Evolutionary conservation across 1,140 invertebrate species (phyloP), one percentile per base, ranked within the genome.

Genomic region (Conus ventricosus): DNA sequence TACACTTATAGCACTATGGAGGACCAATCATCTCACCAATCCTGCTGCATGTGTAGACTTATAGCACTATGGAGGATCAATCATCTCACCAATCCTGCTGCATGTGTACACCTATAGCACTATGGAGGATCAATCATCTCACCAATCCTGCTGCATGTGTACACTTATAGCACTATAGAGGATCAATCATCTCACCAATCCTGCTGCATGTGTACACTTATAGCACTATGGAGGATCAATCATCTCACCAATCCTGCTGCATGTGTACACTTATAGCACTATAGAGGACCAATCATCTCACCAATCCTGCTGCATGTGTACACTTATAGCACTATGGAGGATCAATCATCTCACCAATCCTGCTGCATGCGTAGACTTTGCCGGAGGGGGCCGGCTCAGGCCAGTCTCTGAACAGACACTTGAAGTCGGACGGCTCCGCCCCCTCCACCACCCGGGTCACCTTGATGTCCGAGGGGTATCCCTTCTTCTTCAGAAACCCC

Each of bases 401-500:
- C 98, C 98, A 99, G 53, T 96, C 96, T 85, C 96, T 96, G 93
- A 99, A 97, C 1, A 99, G 95, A 63, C 96, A 96, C 92, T 97
- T 97, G 95, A 99, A 98, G 94, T 99, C 98, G 13, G 96, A 93
- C 0, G 98, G 98, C 93, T 99, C 98, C 5, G 97, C 96, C 39
- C 97, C 97, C 87, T 98, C 97, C 1, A 98, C 95, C 0, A 98
- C 97, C 27, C 97, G 96, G 3, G 97, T 97, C 0, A 99, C 97
- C n/a, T 96, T 96, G 0, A 97, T 97, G 86, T 96, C 95, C 27
- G 96, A 96, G 0, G 96, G 96, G 93, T 98, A 98, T 53, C 97
- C 97, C 92, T 98, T 98, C 93, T 98, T 98, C 83, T 97, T 97
- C 0, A 98, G 97, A 93, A 98, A 98, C 0, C 98, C 98, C 39